Base-by-base conservation (phyloP, 1,140 invertebrate genomes). In the Pemphigus obesinymphae region DNA sequence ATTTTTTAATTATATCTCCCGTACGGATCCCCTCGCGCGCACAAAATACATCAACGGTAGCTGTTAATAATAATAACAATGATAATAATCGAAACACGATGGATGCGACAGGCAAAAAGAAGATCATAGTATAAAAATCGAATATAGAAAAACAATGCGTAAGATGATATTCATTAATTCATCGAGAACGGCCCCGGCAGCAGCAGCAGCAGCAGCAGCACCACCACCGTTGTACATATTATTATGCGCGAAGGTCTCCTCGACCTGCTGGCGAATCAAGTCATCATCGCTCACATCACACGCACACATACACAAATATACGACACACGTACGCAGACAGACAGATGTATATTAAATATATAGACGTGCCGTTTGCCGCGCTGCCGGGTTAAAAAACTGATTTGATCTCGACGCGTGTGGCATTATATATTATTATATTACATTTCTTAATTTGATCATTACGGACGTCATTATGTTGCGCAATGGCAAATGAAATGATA, bases 301-400 rank as follows among this genome's bases (percentile, higher is more conserved):
- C 10, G n/a, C 17, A 23, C 34, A 37, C 17, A 37, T 20, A 34
- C 2, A 68, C 23, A 31, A 37, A 34, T n/a, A n/a, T n/a, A n/a
- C n/a, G n/a, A n/a, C n/a, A n/a, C 20, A 7, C 8, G 61, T n/a
- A 7, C n/a, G 34, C 31, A 11, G 7, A n/a, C n/a, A 20, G 17
- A 34, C 61, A 61, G 26, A 63, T 31, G 61, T 63, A 63, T 29
- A 29, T n/a, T n/a, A n/a, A n/a, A n/a, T 63, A 63, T 40, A 37
- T 13, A n/a, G n/a, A n/a, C n/a, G n/a, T n/a, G 3, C 23, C 15
- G 3, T 70, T 43, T 70, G 37, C 4, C 26, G n/a, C 37, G 75
- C 55, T 63, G 76, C 75, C 50, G 76, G 76, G 76, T 80, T 63
- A 80, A 80, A 63, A 80, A 80, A 80, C 53, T 40, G 55, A 80